Evolutionary conservation across 2,888 invertebrate species (phyloP).

Genomic region (Nesidiocoris tenuis): DNA sequence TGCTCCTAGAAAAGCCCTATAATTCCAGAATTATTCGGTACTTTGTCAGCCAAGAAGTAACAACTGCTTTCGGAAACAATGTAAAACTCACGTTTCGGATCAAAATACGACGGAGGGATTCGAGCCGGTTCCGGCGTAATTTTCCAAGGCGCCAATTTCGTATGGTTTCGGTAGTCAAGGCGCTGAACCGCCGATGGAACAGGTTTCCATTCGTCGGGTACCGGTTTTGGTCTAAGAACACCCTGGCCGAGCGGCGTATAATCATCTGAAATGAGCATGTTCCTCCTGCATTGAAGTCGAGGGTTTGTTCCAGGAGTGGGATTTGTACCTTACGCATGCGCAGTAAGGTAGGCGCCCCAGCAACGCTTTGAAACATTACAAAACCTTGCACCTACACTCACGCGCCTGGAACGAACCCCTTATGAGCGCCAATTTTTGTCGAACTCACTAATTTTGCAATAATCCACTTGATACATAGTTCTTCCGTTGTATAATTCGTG

Average conservation of each 20-base stretch:
- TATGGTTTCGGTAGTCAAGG: constrained; percentile 42
- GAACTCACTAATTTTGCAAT: constrained; percentile 39
- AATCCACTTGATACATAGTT: constrained; percentile 46
- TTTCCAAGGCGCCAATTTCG: constrained; percentile 43
- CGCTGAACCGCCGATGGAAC: constrained; percentile 42
- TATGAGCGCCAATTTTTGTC: no score
- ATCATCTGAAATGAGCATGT: constrained; percentile 16
- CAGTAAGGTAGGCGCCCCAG: no score
- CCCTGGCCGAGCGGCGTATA: constrained; percentile 3
- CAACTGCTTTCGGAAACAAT: not conserved
- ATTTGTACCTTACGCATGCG: no score
- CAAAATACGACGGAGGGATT: constrained; percentile 32
- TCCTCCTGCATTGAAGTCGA: no score
- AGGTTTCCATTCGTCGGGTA: constrained; percentile 45
- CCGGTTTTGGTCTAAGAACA: constrained; percentile 12
- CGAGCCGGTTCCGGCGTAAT: constrained; percentile 35
- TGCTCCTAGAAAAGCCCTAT: no score
- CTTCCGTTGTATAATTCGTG: constrained; percentile 22
- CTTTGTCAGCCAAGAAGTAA: no score
- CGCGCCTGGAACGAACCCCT: no score
- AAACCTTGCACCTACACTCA: no score
- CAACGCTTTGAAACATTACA: no score
- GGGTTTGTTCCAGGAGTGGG: no score
- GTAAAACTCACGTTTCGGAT: constrained; percentile 46
- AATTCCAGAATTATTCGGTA: no score